These are phyloP conservation scores for Hafferia zeledoni DNA, from an alignment of 2,797 vertebrate genomes.

Conservation along the genomic window DNA sequence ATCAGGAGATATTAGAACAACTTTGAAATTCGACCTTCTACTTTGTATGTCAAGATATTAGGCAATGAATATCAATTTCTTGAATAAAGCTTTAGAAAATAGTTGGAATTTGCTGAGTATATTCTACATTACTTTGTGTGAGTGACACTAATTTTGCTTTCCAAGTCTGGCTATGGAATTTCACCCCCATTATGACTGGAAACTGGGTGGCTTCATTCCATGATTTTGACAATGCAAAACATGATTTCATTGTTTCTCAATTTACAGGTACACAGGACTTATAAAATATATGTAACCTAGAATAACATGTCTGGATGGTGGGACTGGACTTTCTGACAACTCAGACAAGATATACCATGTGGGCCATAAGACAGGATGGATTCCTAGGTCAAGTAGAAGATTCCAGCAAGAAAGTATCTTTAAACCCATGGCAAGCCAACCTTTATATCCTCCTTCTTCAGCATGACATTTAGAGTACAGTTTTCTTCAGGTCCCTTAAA, in stretches of 20 bases:
- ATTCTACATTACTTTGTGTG: not conserved
- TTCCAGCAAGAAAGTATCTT: not conserved
- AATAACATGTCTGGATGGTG: not conserved
- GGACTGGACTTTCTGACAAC: not conserved
- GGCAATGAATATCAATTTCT: not conserved
- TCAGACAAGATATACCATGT: not conserved
- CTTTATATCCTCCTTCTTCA: not conserved
- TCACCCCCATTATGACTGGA: not conserved
- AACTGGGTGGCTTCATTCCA: not conserved
- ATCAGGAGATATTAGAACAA: not conserved
- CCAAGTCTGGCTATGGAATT: not conserved
- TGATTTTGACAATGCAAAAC: not conserved
- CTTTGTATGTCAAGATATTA: not conserved
- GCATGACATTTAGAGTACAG: not conserved
- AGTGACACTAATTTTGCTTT: not conserved
- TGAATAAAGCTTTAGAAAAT: not conserved
- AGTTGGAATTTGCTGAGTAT: not conserved
- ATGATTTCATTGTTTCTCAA: not conserved
- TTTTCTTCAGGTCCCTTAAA: not conserved
- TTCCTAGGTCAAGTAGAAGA: not conserved
- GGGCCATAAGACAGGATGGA: not conserved
- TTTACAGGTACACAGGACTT: not conserved
- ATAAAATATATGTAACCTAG: not conserved
- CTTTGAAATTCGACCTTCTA: not conserved
- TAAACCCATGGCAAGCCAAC: not conserved